Base-by-base conservation (phyloP, 2,888 invertebrate genomes). In the Luperina nickerlii region DNA sequence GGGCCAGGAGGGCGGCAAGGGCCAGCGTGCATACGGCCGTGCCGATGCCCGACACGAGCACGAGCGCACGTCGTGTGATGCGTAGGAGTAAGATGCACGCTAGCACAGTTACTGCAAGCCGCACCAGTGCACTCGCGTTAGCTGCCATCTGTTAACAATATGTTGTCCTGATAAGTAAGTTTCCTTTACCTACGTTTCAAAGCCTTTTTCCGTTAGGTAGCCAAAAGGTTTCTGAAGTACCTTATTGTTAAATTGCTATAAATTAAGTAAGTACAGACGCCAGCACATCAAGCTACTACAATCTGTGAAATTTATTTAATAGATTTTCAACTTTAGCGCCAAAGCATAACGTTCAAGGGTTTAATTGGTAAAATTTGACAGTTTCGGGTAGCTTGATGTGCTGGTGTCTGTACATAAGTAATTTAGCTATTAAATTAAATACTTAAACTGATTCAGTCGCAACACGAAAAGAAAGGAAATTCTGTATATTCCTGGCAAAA, bases 111-210 rank as follows among this genome's bases (percentile, higher is more conserved):
- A 98, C 98, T 0, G 96, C 88, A 62, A 98, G 97, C 57, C 98
- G 96, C 4, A 98, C 97, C 20, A 97, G 93, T 0, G 98, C 98
- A 0, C 98, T 98, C 83, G 98, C 96, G 81, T 98, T 98, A 0
- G 98, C 98, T 0, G 98, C 98, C 79, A 92, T 84, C 97, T 97
- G 94, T 32, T 90, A 89, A 78, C 60, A 80, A 74, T 48, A 60
- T 60, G 1, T 9, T 24, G 2, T 51, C 8, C 4, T n/a, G n/a
- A 8, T 65, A 24, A 74, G 65, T 8, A 32, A 65, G 24, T 81
- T 8, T n/a, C 27, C 6, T 27, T 32, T n/a, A n/a, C n/a, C n/a
- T 51, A 42, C 0, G 11, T 2, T 63, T 54, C 0, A 48, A 66
- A 24, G 9, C 20, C 7, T 32, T 27, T 65, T 78, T n/a, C 11